phyloP scores from a whole-genome alignment of 2,888 invertebrate genomes.

The Vandiemenella viatica region DNA sequence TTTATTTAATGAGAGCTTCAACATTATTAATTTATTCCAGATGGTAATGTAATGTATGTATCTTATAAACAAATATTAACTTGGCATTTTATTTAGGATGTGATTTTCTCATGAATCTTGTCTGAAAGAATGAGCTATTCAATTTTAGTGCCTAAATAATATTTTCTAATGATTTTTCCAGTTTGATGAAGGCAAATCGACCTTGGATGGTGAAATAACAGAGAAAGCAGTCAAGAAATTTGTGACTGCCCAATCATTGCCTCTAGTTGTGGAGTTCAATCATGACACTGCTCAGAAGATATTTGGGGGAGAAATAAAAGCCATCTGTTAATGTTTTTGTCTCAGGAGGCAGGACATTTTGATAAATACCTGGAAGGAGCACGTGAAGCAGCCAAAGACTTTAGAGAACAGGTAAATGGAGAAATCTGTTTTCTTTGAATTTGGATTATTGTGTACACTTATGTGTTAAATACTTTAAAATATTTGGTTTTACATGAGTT shows the following conservation, averaged over 20 bases:
- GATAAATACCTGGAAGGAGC: constrained; percentile 64
- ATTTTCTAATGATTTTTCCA: constrained; percentile 27
- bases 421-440: too few species aligned
- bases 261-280: constrained; percentile 87
- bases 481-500: too few species aligned
- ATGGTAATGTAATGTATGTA: too few species aligned
- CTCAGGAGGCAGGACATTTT: constrained; percentile 74
- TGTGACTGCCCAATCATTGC: constrained; percentile 69
- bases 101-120: too few species aligned
- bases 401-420: constrained; percentile 64
- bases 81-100: too few species aligned
- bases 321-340: constrained; percentile 89
- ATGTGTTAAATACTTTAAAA: too few species aligned
- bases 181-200: constrained; percentile 73
- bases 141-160: too few species aligned
- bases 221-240: constrained; percentile 64
- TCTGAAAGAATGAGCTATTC: too few species aligned
- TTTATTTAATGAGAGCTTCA: too few species aligned
- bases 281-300: constrained; percentile 96
- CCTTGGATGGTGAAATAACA: constrained; percentile 51
- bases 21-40: too few species aligned
- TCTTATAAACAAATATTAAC: too few species aligned
- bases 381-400: constrained; percentile 71
- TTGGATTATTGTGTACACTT: too few species aligned
- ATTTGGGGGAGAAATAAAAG: constrained; percentile 94